Evolutionary conservation across 2,888 invertebrate species (phyloP).

Genomic region (Xanthorhoe spadicearia): DNA sequence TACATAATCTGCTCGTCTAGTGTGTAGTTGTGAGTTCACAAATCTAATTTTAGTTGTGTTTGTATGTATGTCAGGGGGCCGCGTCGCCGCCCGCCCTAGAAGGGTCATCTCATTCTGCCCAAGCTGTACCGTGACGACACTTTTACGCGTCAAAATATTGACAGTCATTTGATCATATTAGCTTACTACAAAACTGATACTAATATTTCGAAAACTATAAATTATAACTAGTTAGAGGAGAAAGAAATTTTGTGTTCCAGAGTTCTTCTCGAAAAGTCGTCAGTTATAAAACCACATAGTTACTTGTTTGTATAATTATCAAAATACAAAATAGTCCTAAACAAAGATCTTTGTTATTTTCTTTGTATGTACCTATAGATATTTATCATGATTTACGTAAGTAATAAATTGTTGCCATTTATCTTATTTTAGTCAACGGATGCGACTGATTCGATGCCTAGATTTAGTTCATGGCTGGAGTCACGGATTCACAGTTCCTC

Average conservation of each 20-base stretch:
- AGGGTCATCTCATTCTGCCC: conserved; percentile 67
- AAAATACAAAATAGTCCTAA: neutral
- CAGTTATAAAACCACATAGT: neutral
- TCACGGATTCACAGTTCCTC: conserved; percentile 12
- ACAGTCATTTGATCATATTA: too few relatives aligned
- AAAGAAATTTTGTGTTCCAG: too few relatives aligned
- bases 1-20: conserved; percentile 75
- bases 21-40: conserved; percentile 71
- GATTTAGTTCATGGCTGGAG: conserved; percentile 28
- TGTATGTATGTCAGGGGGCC: conserved; percentile 83
- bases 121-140: conserved; percentile 43
- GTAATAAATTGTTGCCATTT: neutral
- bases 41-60: conserved; percentile 76
- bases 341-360: neutral
- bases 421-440: conserved; percentile 4
- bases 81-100: conserved; percentile 73
- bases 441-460: conserved; percentile 15
- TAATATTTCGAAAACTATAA: too few relatives aligned
- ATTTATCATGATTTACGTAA: neutral
- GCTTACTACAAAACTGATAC: too few relatives aligned
- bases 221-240: too few relatives aligned
- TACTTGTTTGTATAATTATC: neutral
- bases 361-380: too few relatives aligned
- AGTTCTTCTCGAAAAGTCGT: too few relatives aligned
- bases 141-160: conserved; percentile 21